Conservation (phyloP, 2,888 invertebrate species). For the Callimorpha dominula region DNA sequence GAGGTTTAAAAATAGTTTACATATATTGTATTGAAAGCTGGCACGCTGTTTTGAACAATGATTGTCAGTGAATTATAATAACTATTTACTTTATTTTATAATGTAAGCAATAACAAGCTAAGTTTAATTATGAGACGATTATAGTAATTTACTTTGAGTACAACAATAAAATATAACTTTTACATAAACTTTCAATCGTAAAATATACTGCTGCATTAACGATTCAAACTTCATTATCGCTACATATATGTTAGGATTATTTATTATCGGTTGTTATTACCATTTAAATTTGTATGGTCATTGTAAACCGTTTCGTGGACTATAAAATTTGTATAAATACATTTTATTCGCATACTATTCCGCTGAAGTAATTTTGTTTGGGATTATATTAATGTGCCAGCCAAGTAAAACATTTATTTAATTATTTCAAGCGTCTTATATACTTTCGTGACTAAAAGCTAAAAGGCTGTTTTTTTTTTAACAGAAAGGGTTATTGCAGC, state of each 20-base stretch:
- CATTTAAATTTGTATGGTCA: conserved; percentile 36
- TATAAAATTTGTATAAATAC: conserved; percentile 25
- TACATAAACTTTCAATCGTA: conserved; percentile 27
- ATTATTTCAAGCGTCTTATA: neutral
- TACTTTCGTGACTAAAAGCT: neutral
- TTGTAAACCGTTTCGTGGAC: conserved; percentile 32
- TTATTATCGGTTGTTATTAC: conserved; percentile 25
- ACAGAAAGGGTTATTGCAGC: too few relatives aligned
- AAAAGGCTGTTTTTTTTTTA: too few relatives aligned
- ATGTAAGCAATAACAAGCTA: neutral
- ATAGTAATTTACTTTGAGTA: conserved; percentile 7
- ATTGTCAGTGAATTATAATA: too few relatives aligned
- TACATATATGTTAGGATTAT: conserved; percentile 26
- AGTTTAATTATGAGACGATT: conserved; percentile 5
- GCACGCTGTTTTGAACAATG: too few relatives aligned
- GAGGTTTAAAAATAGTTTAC: too few relatives aligned
- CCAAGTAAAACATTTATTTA: neutral
- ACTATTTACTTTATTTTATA: conserved; percentile 6
- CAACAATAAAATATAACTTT: neutral
- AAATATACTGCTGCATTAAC: conserved; percentile 30
- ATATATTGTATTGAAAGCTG: too few relatives aligned
- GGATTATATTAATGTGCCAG: neutral
- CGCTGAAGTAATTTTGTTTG: neutral
- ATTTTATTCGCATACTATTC: neutral
- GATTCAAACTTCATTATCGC: conserved; percentile 4